Evolutionary conservation across 2,797 vertebrate genomes (phyloP), one percentile per base, ranked within the genome.

Genomic region (Danionella dracula): DNA sequence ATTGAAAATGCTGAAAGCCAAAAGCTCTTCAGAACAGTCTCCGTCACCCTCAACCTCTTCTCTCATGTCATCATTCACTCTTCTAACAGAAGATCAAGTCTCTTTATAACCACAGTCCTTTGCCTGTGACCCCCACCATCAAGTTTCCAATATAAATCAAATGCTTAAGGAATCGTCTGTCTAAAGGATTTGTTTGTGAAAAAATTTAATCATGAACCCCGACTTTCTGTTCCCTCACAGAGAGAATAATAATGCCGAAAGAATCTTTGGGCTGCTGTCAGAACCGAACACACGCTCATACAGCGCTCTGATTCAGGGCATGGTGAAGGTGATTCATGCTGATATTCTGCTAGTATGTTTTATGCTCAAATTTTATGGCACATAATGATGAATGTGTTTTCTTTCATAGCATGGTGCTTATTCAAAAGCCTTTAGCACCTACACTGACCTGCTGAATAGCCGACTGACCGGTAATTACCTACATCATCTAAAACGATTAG

Each of bases 241-340:
- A 77, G 81, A 91, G 35, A 83, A 90, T 76, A 94, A 91, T 84
- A 92, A 91, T 1, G 94, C 94, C 6, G 93, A 97, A 76, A 89
- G 97, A 68, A 91, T 99, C 79, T 99, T 99, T 60, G 88, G 88
- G 57, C 77, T 94, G 41, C 92, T 99, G 87, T 88, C 93, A 0
- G 94, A 98, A 76, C 92, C 78, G 78, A 90, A 93, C 50, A 79
- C 85, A 0, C 82, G 65, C 2, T 94, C 94, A 6, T 96, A 93
- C 72, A 91, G 92, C 16, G 86, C 95, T 0, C 81, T 99, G 83
- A 97, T 99, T 81, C 84, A 88, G 69, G 97, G 97, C 55, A 95
- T 94, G 94, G 93, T 93, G 69, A 98, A 93, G 94, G 96, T 99
- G 51, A 0, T 37, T 1, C 0, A 8, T n/a, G 23, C 1, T 15